Evolutionary conservation across 2,113 vertebrate genomes (phyloP).

Genomic region (Centrocercus urophasianus): DNA sequence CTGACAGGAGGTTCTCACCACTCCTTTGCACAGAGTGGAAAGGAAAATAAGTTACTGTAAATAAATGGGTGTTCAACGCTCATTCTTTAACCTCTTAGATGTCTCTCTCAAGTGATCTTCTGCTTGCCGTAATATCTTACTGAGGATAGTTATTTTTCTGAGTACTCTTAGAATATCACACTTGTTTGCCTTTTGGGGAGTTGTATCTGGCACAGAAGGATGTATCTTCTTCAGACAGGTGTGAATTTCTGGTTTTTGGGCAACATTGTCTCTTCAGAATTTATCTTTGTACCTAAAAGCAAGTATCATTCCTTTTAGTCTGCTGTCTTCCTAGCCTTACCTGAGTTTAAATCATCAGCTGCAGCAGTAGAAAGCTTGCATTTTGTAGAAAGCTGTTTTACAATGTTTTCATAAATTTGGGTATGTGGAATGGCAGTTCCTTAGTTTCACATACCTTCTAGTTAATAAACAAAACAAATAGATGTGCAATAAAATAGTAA

Average conservation of each 20-base stretch:
- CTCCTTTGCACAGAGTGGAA: background rate
- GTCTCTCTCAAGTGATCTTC: background rate
- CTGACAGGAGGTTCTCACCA: background rate
- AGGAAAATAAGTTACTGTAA: background rate
- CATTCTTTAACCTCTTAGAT: background rate
- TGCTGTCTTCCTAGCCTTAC: background rate
- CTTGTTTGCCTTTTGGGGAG: background rate
- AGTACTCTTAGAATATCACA: background rate
- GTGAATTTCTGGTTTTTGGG: background rate
- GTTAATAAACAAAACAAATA: conserved; percentile 48
- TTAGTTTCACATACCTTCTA: background rate
- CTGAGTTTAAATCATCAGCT: background rate
- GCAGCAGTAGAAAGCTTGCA: background rate
- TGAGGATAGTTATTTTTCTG: background rate
- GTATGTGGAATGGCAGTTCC: conserved; percentile 19
- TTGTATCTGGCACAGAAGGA: background rate
- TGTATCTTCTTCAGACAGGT: background rate
- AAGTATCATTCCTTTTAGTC: background rate
- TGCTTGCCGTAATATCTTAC: background rate
- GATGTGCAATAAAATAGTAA: conserved; percentile 8
- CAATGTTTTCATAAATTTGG: background rate
- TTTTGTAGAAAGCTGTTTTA: background rate
- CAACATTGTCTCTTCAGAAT: background rate
- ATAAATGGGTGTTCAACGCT: background rate
- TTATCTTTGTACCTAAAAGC: background rate